phyloP scores from a whole-genome alignment of 2,113 vertebrate species.

The Pygathrix nemaeus region DNA sequence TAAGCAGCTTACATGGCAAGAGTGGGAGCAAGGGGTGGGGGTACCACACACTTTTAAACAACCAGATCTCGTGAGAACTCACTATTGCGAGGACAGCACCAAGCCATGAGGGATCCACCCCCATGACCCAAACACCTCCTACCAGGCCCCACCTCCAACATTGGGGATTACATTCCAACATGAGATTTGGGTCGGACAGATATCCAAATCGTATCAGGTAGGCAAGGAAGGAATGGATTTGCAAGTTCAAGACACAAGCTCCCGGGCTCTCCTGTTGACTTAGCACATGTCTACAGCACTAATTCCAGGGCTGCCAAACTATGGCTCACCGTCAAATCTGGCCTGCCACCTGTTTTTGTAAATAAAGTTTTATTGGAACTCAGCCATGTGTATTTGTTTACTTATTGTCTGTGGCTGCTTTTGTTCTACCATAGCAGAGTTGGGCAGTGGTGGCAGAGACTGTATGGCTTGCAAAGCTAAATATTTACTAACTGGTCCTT shows the following conservation, averaged over 20 bases:
- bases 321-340: not conserved
- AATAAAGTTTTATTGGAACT: slow-evolving; percentile 38
- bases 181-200: too few species aligned
- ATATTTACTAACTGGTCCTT: not conserved
- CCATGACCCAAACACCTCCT: too few species aligned
- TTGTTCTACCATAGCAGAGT: not conserved
- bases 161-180: too few species aligned
- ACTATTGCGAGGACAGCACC: too few species aligned
- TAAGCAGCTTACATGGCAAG: too few species aligned
- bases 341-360: not conserved
- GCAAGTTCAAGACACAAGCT: not conserved
- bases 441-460: not conserved
- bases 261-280: not conserved
- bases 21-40: too few species aligned
- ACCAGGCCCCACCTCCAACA: too few species aligned
- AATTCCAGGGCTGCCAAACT: not conserved
- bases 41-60: too few species aligned
- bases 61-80: too few species aligned
- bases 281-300: not conserved
- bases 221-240: not conserved
- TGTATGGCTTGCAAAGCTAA: not conserved
- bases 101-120: too few species aligned
- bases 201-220: not conserved
- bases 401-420: not conserved
- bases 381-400: not conserved